Conservation (phyloP, 2,888 invertebrate species). For the Drosophila nigritarsus region DNA sequence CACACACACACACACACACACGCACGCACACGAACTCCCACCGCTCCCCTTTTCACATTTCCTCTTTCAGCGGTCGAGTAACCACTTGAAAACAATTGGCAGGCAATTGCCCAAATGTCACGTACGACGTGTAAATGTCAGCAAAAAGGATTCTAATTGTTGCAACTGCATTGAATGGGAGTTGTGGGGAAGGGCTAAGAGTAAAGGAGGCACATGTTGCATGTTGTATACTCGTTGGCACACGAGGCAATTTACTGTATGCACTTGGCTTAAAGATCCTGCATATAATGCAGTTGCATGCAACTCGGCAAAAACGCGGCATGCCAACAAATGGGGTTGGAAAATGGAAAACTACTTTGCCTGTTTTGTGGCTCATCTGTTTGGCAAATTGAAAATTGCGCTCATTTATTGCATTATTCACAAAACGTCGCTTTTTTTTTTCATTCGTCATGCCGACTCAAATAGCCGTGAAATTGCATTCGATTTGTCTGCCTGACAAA, state of each 20-base stretch:
- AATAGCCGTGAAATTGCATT: slow-evolving; percentile 79
- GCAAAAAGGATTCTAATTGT: slow-evolving; percentile 65
- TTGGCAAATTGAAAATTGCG: slow-evolving; percentile 74
- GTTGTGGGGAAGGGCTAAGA: too few relatives aligned
- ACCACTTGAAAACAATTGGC: slow-evolving; percentile 59
- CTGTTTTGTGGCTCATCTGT: slow-evolving; percentile 74
- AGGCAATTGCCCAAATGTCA: slow-evolving; percentile 74
- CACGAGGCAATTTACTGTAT: slow-evolving; percentile 35
- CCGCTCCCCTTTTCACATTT: not conserved
- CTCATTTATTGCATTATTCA: slow-evolving; percentile 75
- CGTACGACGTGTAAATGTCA: slow-evolving; percentile 70
- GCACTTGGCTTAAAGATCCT: slow-evolving; percentile 57
- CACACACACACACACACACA: not conserved
- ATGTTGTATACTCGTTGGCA: slow-evolving; percentile 55
- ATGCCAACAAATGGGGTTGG: not conserved
- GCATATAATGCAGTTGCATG: slow-evolving; percentile 26
- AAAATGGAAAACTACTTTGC: slow-evolving; percentile 14
- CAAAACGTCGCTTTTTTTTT: slow-evolving; percentile 28
- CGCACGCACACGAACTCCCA: not conserved
- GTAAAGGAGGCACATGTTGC: slow-evolving; percentile 45
- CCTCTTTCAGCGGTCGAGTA: not conserved
- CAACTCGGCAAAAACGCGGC: slow-evolving; percentile 8
- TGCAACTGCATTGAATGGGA: slow-evolving; percentile 37
- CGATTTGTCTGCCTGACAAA: slow-evolving; percentile 60
- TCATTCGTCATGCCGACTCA: slow-evolving; percentile 53